Conservation (phyloP, 64 coral and sea anemone species). For the Pocillopora verrucosa region DNA sequence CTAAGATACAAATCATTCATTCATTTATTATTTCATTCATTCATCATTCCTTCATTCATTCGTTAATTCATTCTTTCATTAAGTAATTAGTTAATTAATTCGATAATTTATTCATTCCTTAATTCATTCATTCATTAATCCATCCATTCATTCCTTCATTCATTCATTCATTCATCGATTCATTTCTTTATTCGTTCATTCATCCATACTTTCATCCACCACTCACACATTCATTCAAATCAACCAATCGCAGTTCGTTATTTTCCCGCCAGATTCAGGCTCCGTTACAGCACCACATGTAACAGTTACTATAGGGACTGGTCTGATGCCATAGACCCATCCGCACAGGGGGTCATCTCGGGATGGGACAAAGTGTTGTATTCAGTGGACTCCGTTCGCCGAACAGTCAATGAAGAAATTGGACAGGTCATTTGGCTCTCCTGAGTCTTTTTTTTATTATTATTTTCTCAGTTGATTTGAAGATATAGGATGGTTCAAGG, state of each 20-base stretch:
- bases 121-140: no score
- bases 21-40: no score
- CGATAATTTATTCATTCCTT: no score
- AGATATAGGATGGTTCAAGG: background rate
- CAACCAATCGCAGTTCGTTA: background rate
- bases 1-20: no score
- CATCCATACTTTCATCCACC: no score
- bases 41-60: no score
- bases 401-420: slow-evolving; percentile 64
- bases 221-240: background rate
- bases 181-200: no score
- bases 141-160: no score
- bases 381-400: slow-evolving; percentile 73
- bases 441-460: background rate
- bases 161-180: no score
- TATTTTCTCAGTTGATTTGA: background rate
- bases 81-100: no score
- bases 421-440: slow-evolving; percentile 52
- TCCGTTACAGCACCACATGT: slow-evolving; percentile 92
- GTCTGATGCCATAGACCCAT: slow-evolving; percentile 70
- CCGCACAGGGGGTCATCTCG: slow-evolving; percentile 56
- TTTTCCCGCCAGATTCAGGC: slow-evolving; percentile 58
- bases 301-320: slow-evolving; percentile 95
- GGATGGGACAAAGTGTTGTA: slow-evolving; percentile 87
- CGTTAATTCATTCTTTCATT: no score